These are phyloP conservation scores for Biston stratarius DNA, from an alignment of 2,888 invertebrate genomes.

Conservation along the genomic window DNA sequence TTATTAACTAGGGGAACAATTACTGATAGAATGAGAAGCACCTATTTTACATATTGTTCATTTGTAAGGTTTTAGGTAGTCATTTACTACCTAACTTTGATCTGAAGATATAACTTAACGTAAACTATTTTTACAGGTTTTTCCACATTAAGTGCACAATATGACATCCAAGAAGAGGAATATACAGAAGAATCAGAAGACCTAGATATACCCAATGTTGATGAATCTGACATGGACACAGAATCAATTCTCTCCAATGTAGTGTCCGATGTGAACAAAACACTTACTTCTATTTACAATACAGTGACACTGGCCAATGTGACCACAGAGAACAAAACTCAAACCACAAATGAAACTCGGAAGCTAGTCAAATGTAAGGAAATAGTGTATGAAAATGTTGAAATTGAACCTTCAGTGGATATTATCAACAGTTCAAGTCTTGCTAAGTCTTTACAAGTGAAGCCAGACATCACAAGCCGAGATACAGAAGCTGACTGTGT, in stretches of 20 bases:
- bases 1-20: neutral
- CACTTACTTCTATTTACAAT: conserved; percentile 75
- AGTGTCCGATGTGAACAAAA: conserved; percentile 79
- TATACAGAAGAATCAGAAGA: conserved; percentile 57
- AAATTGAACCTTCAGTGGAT: conserved; percentile 81
- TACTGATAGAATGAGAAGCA: neutral
- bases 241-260: conserved; percentile 79
- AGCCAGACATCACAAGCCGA: conserved; percentile 88
- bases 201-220: conserved; percentile 73
- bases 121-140: conserved; percentile 52
- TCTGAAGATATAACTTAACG: neutral
- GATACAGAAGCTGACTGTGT: conserved; percentile 89
- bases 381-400: conserved; percentile 70
- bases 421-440: conserved; percentile 90
- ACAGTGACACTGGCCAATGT: conserved; percentile 78
- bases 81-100: too few species aligned
- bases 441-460: conserved; percentile 88
- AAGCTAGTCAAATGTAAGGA: conserved; percentile 79
- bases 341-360: conserved; percentile 71
- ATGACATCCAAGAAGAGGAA: conserved; percentile 72
- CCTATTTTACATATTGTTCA: too few species aligned
- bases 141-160: conserved; percentile 59
- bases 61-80: too few species aligned
- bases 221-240: conserved; percentile 63
- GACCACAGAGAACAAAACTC: conserved; percentile 72